Evolutionary conservation across 2,888 invertebrate species (phyloP).

Genomic region (Rotaria sp.): DNA sequence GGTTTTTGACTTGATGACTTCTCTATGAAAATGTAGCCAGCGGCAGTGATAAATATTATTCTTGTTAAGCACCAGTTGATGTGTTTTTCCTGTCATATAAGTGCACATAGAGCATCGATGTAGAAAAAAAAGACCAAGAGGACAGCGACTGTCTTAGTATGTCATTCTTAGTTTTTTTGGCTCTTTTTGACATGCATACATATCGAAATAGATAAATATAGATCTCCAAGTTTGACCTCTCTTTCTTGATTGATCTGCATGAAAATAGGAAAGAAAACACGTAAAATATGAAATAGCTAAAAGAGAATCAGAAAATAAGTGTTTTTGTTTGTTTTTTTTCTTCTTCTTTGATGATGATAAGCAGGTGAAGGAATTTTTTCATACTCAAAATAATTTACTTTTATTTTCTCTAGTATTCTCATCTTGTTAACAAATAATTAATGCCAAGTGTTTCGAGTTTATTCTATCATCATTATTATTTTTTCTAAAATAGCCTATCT

Average conservation of each 20-base stretch:
- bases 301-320: neutral
- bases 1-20: neutral
- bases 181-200: neutral
- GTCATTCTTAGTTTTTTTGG: neutral
- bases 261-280: neutral
- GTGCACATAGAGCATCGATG: neutral
- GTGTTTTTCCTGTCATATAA: neutral
- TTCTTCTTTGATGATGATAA: neutral
- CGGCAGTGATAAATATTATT: neutral
- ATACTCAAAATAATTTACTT: neutral
- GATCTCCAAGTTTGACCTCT: neutral
- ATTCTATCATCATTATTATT: neutral
- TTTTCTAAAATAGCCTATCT: neutral
- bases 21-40: neutral
- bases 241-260: neutral
- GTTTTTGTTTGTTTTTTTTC: neutral
- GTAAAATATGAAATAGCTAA: neutral
- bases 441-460: neutral
- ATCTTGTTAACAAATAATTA: neutral
- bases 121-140: neutral
- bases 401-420: neutral
- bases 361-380: neutral
- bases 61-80: neutral
- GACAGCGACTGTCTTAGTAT: neutral
- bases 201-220: neutral